phyloP scores from a whole-genome alignment of 2,888 invertebrate species.

The Torymus aiolomorphi region DNA sequence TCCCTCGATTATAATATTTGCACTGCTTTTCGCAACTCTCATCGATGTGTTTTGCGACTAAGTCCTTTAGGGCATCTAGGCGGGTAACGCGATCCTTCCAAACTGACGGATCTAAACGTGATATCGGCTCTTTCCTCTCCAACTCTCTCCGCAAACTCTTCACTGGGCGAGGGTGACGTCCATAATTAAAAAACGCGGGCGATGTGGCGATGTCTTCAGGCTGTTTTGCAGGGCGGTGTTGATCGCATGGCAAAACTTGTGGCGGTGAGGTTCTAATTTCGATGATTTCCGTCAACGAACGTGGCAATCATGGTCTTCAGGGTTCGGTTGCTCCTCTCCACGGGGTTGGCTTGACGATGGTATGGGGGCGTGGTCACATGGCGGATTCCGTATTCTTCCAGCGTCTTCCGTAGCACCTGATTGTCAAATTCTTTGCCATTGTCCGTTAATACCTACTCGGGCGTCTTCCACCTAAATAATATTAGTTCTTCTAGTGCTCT shows the following conservation, averaged over 20 bases:
- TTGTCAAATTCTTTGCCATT: slow-evolving; percentile 32
- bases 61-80: no score
- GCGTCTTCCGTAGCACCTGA: neutral
- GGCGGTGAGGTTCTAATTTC: neutral
- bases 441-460: slow-evolving; percentile 23
- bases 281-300: slow-evolving; percentile 57
- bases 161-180: no score
- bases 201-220: no score
- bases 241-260: neutral
- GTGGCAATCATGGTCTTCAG: slow-evolving; percentile 58
- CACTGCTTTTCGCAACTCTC: no score
- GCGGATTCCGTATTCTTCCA: slow-evolving; percentile 33
- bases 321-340: slow-evolving; percentile 60
- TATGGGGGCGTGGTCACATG: slow-evolving; percentile 53
- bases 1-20: no score
- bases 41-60: no score
- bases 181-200: no score
- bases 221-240: no score
- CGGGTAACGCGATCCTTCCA: no score
- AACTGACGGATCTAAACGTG: no score
- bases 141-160: no score
- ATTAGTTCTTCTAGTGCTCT: neutral
- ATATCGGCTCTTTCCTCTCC: no score
- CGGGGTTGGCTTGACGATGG: slow-evolving; percentile 62
- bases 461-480: slow-evolving; percentile 9